Conservation (phyloP, 2,113 vertebrate genomes). For the Dolichallabes microphthalmus region DNA sequence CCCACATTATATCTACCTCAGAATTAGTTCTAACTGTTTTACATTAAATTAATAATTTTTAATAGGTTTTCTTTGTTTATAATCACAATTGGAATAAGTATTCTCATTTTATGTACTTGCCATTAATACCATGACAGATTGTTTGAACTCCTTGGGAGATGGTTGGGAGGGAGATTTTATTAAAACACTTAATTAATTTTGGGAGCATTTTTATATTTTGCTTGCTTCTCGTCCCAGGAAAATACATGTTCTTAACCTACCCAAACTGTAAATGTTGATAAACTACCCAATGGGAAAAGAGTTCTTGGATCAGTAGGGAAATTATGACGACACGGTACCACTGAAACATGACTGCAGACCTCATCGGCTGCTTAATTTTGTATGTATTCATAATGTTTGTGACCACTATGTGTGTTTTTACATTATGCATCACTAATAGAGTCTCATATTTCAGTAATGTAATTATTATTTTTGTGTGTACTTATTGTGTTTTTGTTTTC, state of each 20-base stretch:
- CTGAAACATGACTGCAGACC: conserved; percentile 43
- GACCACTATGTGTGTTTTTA: conserved; percentile 64
- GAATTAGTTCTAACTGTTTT: conserved; percentile 31
- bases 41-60: not conserved
- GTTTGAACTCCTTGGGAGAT: not conserved
- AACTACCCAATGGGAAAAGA: conserved; percentile 40
- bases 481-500: conserved; percentile 32
- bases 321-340: conserved; percentile 40
- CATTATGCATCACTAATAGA: conserved; percentile 52
- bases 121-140: conserved; percentile 12
- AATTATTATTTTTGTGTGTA: conserved; percentile 38
- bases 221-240: conserved; percentile 11
- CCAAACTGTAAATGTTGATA: conserved; percentile 38
- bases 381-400: conserved; percentile 57
- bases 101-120: not conserved
- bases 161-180: not conserved
- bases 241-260: conserved; percentile 5
- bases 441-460: conserved; percentile 49
- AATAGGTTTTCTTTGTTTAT: not conserved
- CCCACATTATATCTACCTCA: conserved; percentile 40
- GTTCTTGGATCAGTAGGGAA: conserved; percentile 34
- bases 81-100: not conserved
- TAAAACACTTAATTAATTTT: not conserved
- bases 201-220: conserved; percentile 6
- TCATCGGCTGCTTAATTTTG: conserved; percentile 47